Percentiles rank a stretch among this genome's conserved stretches.
These are phyloP conservation scores for Ochropacha duplaris DNA, from an alignment of 2,888 invertebrate genomes.

Conservation along the genomic window DNA sequence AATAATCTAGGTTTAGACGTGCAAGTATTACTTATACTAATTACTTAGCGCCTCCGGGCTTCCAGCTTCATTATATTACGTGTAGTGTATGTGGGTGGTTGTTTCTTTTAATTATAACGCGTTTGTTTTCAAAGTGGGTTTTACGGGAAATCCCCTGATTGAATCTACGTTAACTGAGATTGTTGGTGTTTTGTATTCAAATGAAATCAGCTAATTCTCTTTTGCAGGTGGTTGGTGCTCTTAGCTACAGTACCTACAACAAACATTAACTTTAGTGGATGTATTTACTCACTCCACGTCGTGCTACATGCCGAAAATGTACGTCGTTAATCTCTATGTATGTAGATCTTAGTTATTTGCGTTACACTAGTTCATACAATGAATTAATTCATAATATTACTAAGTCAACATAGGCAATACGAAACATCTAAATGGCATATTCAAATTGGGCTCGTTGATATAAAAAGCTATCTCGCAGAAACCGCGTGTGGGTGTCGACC, in stretches of 20 bases:
- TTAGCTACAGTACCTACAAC: neutral
- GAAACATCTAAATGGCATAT: constrained; percentile 9
- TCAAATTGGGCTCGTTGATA: constrained; percentile 23
- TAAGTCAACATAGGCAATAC: neutral
- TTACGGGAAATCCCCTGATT: neutral
- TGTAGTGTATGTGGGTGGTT: neutral
- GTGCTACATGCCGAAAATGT: neutral
- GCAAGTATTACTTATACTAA: constrained; percentile 4
- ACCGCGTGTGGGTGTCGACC: constrained; percentile 37
- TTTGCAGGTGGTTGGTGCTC: neutral
- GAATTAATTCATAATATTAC: neutral
- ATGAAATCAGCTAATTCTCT: neutral
- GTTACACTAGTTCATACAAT: neutral
- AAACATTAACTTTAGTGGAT: neutral
- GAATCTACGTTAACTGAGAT: neutral
- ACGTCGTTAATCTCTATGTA: neutral
- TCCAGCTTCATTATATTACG: constrained; percentile 1
- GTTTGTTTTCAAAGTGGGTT: neutral
- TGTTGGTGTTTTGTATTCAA: neutral
- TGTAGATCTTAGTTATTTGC: neutral
- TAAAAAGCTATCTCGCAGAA: constrained; percentile 30
- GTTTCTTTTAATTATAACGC: neutral
- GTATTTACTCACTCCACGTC: neutral
- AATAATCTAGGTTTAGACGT: constrained; percentile 3
- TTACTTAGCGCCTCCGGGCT: neutral